Evolutionary conservation across 2,797 vertebrate genomes (phyloP).

Genomic region (Pygocentrus nattereri): DNA sequence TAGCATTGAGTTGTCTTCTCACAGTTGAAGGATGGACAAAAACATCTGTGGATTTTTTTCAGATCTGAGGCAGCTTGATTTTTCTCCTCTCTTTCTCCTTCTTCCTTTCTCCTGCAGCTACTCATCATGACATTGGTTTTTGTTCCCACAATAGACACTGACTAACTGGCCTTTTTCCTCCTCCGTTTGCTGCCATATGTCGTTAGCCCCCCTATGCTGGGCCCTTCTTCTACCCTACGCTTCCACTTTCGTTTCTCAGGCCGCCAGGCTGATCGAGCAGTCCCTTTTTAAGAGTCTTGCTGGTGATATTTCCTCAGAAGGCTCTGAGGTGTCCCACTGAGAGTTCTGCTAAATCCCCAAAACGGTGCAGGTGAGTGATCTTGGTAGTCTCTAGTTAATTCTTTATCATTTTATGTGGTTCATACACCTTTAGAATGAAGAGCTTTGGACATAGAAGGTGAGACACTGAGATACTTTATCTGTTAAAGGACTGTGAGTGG

Average conservation of each 20-base stretch:
- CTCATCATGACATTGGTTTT: not conserved
- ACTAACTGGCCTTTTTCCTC: not conserved
- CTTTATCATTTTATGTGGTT: constrained; percentile 4
- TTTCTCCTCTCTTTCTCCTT: no score
- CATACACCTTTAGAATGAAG: not conserved
- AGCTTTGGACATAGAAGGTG: not conserved
- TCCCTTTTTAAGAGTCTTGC: constrained; percentile 14
- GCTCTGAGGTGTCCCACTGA: not conserved
- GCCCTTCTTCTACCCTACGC: constrained; percentile 3
- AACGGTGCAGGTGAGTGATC: constrained; percentile 35
- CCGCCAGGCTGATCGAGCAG: not conserved
- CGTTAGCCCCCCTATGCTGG: constrained; percentile 58
- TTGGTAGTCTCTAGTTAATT: not conserved
- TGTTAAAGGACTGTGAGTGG: not conserved
- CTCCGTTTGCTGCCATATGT: constrained; percentile 34
- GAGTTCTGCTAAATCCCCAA: not conserved
- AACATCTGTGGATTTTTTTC: no score
- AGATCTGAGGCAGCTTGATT: no score
- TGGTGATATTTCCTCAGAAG: not conserved
- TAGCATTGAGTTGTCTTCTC: no score
- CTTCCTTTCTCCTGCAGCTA: not conserved
- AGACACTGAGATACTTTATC: not conserved
- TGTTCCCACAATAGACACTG: not conserved
- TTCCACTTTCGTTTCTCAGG: constrained; percentile 71
- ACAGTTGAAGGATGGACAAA: no score